phyloP scores from a whole-genome alignment of 2,113 vertebrate genomes.

The Equus quagga region DNA sequence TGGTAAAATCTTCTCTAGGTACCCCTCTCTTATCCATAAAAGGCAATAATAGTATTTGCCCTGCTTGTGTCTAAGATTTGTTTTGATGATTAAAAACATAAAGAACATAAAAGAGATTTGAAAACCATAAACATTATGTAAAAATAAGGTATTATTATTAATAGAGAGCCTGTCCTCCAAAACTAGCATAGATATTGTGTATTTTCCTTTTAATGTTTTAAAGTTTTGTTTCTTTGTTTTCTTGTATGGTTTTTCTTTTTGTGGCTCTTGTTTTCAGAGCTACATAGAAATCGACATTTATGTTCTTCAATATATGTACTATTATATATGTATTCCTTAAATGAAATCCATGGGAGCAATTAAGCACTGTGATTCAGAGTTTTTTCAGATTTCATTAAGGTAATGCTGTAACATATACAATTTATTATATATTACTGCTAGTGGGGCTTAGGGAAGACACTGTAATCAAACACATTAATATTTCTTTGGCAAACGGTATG shows the following conservation, averaged over 20 bases:
- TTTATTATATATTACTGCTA: conserved; percentile 60
- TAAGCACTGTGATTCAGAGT: conserved; percentile 44
- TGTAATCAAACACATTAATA: conserved; percentile 75
- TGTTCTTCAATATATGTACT: conserved; percentile 48
- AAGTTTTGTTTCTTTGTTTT: background rate
- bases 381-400: conserved; percentile 70
- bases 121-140: background rate
- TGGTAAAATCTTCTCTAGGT: background rate
- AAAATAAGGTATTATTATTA: conserved; percentile 41
- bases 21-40: background rate
- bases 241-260: conserved; percentile 45
- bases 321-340: conserved; percentile 52
- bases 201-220: conserved; percentile 51
- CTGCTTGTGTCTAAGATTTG: background rate
- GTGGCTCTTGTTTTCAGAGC: conserved; percentile 38
- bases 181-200: background rate
- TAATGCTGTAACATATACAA: conserved; percentile 46
- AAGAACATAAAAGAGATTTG: background rate
- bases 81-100: conserved; percentile 44
- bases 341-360: conserved; percentile 35
- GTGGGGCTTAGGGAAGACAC: conserved; percentile 55
- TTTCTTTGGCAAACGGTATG: conserved; percentile 64
- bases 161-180: background rate
- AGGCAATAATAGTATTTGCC: background rate
- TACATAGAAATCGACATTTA: conserved; percentile 50